A percentile compares a stretch with the other conserved stretches of the same genome.
These are phyloP conservation scores for Parotia lawesii DNA, from an alignment of 2,113 vertebrate species.

Conservation along the genomic window DNA sequence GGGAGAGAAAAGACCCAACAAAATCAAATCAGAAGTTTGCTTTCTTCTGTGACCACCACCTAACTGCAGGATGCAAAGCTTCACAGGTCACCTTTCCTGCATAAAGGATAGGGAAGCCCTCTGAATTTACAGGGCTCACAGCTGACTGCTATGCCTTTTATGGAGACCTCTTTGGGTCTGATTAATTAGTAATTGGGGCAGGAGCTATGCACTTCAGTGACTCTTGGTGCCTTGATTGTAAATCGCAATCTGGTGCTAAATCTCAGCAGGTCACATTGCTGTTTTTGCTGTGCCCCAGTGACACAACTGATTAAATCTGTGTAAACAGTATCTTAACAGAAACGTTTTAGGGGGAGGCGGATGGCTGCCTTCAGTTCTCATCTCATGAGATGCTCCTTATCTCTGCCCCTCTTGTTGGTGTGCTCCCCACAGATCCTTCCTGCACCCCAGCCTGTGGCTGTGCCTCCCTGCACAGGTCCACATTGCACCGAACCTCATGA, in stretches of 20 bases:
- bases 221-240: conserved; percentile 71
- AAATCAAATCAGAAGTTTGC: neutral
- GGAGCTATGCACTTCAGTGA: conserved; percentile 72
- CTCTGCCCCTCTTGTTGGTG: neutral
- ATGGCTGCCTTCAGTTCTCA: conserved; percentile 50
- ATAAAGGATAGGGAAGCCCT: neutral
- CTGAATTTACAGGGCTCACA: conserved; percentile 44
- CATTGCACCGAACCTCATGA: accelerated
- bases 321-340: conserved; percentile 67
- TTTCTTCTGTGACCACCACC: neutral
- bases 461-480: neutral
- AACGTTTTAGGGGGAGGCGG: conserved; percentile 17
- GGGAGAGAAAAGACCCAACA: neutral
- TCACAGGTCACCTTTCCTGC: conserved; percentile 22
- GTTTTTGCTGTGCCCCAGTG: conserved; percentile 72
- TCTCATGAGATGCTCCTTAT: neutral
- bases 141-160: conserved; percentile 55
- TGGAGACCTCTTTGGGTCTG: conserved; percentile 70
- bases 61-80: neutral
- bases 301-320: conserved; percentile 71
- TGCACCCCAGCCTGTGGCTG: neutral
- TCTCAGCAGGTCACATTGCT: conserved; percentile 71
- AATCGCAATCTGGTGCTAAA: conserved; percentile 75
- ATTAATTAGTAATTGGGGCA: conserved; percentile 77
- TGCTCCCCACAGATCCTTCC: neutral